Conservation (phyloP, 2,797 vertebrate genomes). For the Pyrocephalus nanus region DNA sequence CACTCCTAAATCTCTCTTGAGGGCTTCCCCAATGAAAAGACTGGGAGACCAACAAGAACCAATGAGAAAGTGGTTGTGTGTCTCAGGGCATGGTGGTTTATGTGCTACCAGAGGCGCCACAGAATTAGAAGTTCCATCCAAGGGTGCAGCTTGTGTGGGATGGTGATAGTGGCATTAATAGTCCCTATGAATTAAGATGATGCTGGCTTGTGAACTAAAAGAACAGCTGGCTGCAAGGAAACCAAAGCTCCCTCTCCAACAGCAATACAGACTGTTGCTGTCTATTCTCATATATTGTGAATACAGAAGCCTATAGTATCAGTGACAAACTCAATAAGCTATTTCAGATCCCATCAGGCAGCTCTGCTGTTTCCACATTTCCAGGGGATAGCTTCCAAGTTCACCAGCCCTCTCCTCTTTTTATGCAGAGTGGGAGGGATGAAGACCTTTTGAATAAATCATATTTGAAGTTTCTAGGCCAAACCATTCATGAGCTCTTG, state of each 20-base stretch:
- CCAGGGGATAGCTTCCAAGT: slow-evolving; percentile 10
- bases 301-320: not conserved
- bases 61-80: not conserved
- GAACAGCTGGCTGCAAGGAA: not conserved
- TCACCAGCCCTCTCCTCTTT: not conserved
- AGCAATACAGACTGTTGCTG: not conserved
- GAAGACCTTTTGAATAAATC: slow-evolving; percentile 46
- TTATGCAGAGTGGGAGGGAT: not conserved
- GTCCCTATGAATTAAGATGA: not conserved
- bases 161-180: not conserved
- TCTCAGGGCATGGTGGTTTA: not conserved
- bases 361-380: slow-evolving; percentile 16
- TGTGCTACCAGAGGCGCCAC: not conserved
- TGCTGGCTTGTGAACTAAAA: not conserved
- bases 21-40: not conserved
- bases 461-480: slow-evolving; percentile 60
- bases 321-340: slow-evolving; percentile 31
- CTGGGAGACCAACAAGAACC: not conserved
- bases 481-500: slow-evolving; percentile 27
- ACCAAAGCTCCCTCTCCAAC: not conserved
- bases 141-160: not conserved
- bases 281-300: not conserved
- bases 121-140: not conserved
- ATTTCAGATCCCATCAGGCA: slow-evolving; percentile 20
- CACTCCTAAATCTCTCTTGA: not conserved